Evolutionary conservation across 2,113 vertebrate species (phyloP).

Genomic region (Charina bottae): DNA sequence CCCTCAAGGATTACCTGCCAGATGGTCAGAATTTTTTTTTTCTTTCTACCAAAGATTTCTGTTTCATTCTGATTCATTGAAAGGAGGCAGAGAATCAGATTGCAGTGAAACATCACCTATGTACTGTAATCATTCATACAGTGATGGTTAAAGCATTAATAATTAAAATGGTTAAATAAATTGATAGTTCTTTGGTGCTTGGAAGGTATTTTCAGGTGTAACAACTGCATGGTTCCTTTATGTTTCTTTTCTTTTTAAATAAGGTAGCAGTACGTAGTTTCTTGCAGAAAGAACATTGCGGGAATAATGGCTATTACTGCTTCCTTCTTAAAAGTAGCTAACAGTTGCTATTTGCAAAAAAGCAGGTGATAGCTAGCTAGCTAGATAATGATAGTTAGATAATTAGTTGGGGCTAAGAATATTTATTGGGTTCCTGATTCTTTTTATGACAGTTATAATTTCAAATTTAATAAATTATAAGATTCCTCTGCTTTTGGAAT

Average conservation of each 20-base stretch:
- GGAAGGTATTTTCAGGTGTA: neutral
- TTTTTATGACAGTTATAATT: neutral
- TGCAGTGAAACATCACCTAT: neutral
- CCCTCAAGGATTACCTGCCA: slow-evolving; percentile 49
- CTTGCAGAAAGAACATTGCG: neutral
- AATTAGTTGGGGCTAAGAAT: neutral
- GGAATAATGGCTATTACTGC: neutral
- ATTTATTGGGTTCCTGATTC: neutral
- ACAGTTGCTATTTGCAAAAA: neutral
- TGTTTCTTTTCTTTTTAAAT: neutral
- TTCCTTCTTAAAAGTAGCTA: neutral
- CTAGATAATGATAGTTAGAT: neutral
- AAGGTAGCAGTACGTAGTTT: neutral
- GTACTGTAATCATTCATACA: neutral
- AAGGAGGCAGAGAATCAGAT: neutral
- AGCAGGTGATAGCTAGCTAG: neutral
- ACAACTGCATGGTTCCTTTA: neutral
- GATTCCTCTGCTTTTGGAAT: neutral
- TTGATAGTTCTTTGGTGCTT: neutral
- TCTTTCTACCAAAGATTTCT: neutral
- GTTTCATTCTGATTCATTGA: slow-evolving; percentile 29
- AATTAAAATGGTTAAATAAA: neutral
- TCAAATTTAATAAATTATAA: neutral
- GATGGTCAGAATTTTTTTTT: slow-evolving; percentile 50
- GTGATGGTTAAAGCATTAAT: slow-evolving; percentile 5